phyloP scores from a whole-genome alignment of 2,888 invertebrate genomes.

The Agonum fuliginosum region DNA sequence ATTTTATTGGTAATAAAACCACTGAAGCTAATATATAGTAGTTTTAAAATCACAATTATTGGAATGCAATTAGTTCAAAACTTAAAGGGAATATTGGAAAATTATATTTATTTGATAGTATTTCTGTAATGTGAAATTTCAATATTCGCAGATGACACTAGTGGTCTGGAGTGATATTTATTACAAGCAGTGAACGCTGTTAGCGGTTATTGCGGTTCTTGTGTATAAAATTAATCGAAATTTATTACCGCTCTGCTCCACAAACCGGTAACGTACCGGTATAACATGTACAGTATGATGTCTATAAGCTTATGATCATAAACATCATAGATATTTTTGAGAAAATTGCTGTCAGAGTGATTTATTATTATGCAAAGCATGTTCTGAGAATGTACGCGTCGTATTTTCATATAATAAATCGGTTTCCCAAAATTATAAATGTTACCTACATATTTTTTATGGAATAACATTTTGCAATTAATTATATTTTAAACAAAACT shows the following conservation, averaged over 20 bases:
- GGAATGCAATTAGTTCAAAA: background rate
- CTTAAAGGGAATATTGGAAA: background rate
- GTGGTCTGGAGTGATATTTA: constrained; percentile 30
- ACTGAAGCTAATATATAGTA: background rate
- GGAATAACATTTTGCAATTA: too few relatives aligned
- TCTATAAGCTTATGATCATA: background rate
- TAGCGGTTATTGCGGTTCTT: constrained; percentile 39
- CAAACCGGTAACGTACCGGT: background rate
- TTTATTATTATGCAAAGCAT: constrained; percentile 1
- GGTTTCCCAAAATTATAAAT: too few relatives aligned
- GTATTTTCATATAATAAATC: too few relatives aligned
- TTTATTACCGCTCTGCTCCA: constrained; percentile 33
- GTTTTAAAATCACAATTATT: background rate
- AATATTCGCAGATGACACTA: background rate
- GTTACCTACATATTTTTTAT: too few relatives aligned
- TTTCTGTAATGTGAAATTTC: background rate
- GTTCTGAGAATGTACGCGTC: background rate
- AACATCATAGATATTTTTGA: constrained; percentile 26
- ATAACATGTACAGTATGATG: constrained; percentile 5
- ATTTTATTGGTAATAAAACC: too few relatives aligned
- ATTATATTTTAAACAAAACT: too few relatives aligned
- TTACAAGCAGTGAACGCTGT: background rate
- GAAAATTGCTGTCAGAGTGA: constrained; percentile 42
- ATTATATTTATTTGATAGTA: background rate
- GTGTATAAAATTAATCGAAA: constrained; percentile 49